Conservation (phyloP, 2,888 invertebrate species). For the Spisula solida region DNA sequence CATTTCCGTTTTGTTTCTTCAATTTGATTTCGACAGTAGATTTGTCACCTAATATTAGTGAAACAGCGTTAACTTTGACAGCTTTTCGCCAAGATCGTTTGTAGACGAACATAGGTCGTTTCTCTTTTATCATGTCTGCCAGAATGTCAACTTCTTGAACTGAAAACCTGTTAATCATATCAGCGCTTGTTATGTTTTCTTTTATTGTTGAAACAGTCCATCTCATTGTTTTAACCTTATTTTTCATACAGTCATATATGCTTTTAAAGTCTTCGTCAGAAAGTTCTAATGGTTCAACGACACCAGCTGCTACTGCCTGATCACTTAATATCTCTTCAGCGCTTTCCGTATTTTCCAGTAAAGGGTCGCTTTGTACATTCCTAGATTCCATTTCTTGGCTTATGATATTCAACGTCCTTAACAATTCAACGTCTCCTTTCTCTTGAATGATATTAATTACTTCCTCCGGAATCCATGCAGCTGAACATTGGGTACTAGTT, state of each 20-base stretch:
- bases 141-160: background rate
- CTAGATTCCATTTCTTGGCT: background rate
- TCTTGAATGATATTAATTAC: conserved; percentile 3
- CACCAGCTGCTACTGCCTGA: background rate
- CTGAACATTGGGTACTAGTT: background rate
- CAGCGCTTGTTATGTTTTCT: background rate
- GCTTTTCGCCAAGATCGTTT: conserved; percentile 9
- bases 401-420: conserved; percentile 17
- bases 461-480: conserved; percentile 34
- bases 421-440: conserved; percentile 27
- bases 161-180: background rate
- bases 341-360: background rate
- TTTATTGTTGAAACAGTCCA: background rate
- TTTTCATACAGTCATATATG: background rate
- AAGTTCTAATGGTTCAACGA: background rate
- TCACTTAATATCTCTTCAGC: background rate
- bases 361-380: background rate
- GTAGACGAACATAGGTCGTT: background rate
- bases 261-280: background rate
- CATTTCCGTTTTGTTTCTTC: background rate
- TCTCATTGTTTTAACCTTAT: background rate
- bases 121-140: conserved; percentile 1
- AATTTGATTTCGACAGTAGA: background rate
- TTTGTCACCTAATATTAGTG: background rate
- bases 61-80: background rate